phyloP scores from a whole-genome alignment of 2,888 invertebrate genomes.

The Argyresthia goedartella region DNA sequence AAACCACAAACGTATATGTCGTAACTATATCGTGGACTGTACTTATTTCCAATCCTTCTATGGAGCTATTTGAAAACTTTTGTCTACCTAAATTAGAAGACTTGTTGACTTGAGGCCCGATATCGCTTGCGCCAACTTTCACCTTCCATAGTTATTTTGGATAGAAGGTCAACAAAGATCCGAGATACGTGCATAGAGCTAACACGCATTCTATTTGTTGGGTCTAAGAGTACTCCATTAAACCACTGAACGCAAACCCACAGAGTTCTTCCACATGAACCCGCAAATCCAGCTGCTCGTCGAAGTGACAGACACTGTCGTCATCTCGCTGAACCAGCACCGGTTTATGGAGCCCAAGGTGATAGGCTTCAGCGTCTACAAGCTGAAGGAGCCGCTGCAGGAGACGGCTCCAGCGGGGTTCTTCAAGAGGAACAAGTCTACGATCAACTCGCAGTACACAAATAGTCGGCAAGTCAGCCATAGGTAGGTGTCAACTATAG shows the following conservation, averaged over 20 bases:
- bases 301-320: conserved; percentile 74
- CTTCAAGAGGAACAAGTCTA: conserved; percentile 88
- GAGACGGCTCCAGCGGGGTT: conserved; percentile 85
- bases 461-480: conserved; percentile 88
- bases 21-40: too few relatives aligned
- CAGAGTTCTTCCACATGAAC: conserved; percentile 93
- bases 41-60: too few relatives aligned
- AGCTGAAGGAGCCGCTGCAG: conserved; percentile 74
- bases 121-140: too few relatives aligned
- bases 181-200: too few relatives aligned
- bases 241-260: conserved; percentile 11
- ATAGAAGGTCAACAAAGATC: too few relatives aligned
- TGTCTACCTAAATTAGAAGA: too few relatives aligned
- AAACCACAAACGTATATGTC: too few relatives aligned
- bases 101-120: too few relatives aligned
- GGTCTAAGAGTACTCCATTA: too few relatives aligned
- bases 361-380: conserved; percentile 91
- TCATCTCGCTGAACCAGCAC: conserved; percentile 90
- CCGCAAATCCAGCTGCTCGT: conserved; percentile 88
- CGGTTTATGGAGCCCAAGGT: conserved; percentile 94
- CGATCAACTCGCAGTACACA: conserved; percentile 91
- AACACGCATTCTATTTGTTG: too few relatives aligned
- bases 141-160: too few relatives aligned
- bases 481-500: conserved; percentile 25
- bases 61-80: too few relatives aligned